phyloP scores from a whole-genome alignment of 2,797 vertebrate genomes.

The Sebastes taczanowskii region DNA sequence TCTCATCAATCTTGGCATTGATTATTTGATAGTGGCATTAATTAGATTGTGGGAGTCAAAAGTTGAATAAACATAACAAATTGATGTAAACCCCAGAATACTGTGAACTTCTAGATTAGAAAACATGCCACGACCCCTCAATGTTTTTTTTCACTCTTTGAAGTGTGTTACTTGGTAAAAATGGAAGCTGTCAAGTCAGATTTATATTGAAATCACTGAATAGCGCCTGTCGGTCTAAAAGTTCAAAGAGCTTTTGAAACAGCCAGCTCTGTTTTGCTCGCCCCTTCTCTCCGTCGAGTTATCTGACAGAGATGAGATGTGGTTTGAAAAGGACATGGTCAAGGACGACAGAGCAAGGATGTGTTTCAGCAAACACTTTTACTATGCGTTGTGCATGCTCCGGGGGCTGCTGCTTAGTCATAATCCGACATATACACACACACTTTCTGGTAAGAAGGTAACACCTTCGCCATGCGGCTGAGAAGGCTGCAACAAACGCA shows the following conservation, averaged over 20 bases:
- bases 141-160: conserved; percentile 56
- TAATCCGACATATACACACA: conserved; percentile 45
- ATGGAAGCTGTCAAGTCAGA: conserved; percentile 75
- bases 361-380: conserved; percentile 64
- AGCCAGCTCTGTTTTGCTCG: conserved; percentile 63
- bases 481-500: neutral
- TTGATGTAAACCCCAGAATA: conserved; percentile 35
- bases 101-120: conserved; percentile 45
- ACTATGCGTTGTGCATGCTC: conserved; percentile 49
- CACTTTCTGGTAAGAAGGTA: conserved; percentile 21
- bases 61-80: conserved; percentile 26
- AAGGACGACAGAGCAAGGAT: conserved; percentile 70
- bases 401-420: conserved; percentile 35
- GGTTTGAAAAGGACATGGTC: conserved; percentile 78
- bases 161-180: conserved; percentile 76
- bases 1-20: conserved; percentile 35
- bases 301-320: conserved; percentile 74
- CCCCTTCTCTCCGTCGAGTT: conserved; percentile 47
- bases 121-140: conserved; percentile 52
- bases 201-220: conserved; percentile 72
- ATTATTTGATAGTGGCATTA: conserved; percentile 51
- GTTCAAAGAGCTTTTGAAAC: conserved; percentile 79
- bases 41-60: conserved; percentile 33
- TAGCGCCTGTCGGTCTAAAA: conserved; percentile 71
- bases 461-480: conserved; percentile 7